Percentiles rank a stretch among this genome's conserved stretches.
Conservation (phyloP, 2,888 invertebrate genomes). For the Drosophila nr. perissopoda region DNA sequence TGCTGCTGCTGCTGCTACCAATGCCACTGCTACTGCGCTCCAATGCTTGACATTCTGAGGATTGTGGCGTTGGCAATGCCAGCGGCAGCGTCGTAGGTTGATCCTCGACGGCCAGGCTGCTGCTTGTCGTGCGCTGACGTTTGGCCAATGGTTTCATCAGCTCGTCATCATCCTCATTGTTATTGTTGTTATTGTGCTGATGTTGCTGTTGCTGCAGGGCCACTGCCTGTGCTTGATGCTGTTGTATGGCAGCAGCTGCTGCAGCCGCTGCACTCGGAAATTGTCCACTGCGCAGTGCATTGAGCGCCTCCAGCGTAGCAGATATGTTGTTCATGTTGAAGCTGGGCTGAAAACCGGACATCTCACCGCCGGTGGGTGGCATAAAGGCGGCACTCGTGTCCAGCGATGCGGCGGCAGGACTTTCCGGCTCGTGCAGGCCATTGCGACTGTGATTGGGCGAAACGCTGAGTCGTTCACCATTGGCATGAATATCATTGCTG, state of each 20-base stretch:
- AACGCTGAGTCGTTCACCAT: constrained; percentile 74
- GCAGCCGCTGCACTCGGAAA: constrained; percentile 83
- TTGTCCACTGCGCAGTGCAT: constrained; percentile 83
- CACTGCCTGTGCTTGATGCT: constrained; percentile 75
- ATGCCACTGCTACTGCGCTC: constrained; percentile 51
- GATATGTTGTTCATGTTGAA: constrained; percentile 85
- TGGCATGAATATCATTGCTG: constrained; percentile 63
- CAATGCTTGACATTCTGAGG: constrained; percentile 61
- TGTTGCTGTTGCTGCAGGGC: constrained; percentile 73
- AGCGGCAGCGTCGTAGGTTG: constrained; percentile 39
- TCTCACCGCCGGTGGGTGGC: constrained; percentile 70
- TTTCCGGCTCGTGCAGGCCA: constrained; percentile 65
- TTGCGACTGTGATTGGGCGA: constrained; percentile 76
- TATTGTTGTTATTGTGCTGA: constrained; percentile 60
- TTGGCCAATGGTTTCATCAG: constrained; percentile 67
- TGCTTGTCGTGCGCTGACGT: constrained; percentile 77
- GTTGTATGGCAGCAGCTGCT: constrained; percentile 81
- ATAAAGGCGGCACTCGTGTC: constrained; percentile 64
- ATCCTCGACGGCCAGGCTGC: constrained; percentile 64
- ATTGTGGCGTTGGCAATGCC: constrained; percentile 34
- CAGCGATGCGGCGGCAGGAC: constrained; percentile 59
- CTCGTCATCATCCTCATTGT: constrained; percentile 74
- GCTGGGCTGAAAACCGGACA: constrained; percentile 80
- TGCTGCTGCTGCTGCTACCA: constrained; percentile 39
- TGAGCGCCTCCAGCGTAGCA: constrained; percentile 84